Evolutionary conservation across 2,113 vertebrate genomes (phyloP).

Genomic region (Columba livia): DNA sequence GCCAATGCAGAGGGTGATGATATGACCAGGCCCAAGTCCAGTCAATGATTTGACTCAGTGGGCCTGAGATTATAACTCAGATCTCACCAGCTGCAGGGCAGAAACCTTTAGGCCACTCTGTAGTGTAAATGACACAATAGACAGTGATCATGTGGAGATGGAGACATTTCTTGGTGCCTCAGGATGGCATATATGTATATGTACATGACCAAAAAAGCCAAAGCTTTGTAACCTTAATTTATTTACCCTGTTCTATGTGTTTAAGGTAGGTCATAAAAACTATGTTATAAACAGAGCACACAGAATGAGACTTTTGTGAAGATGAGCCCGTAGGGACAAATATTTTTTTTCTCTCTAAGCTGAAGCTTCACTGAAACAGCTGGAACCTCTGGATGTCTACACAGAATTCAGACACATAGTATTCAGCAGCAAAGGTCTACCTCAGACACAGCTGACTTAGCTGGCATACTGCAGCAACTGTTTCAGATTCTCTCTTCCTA

Average conservation of each 20-base stretch:
- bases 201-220: neutral
- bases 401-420: neutral
- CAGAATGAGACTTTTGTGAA: neutral
- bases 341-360: neutral
- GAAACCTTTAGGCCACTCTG: neutral
- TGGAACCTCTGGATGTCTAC: neutral
- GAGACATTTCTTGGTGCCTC: neutral
- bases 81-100: neutral
- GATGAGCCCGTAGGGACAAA: neutral
- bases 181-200: neutral
- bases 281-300: neutral
- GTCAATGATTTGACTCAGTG: neutral
- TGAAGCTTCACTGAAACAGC: neutral
- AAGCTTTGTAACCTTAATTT: neutral
- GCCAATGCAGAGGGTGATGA: neutral
- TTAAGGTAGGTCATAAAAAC: neutral
- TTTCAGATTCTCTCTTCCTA: neutral
- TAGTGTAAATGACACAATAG: neutral
- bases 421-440: neutral
- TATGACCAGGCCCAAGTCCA: neutral
- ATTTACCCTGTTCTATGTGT: neutral
- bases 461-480: neutral
- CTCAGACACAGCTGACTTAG: neutral
- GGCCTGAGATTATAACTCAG: neutral
- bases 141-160: neutral